These are phyloP conservation scores for Cichlasoma orientale DNA, from an alignment of 2,797 vertebrate species.

Conservation along the genomic window DNA sequence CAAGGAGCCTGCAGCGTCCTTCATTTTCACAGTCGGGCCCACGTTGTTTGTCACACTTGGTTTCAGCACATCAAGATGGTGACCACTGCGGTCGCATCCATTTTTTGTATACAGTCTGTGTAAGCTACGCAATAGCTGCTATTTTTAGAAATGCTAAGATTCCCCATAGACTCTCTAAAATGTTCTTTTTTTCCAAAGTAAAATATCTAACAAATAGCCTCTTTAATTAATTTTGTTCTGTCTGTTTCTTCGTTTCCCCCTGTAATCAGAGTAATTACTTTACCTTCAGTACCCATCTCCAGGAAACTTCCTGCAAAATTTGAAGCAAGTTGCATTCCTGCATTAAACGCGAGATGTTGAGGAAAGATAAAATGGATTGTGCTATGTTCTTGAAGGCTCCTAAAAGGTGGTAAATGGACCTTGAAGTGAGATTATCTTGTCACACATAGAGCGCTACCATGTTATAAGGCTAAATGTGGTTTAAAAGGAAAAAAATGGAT, in stretches of 20 bases:
- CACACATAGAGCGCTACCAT: not conserved
- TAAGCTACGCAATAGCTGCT: not conserved
- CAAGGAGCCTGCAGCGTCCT: not conserved
- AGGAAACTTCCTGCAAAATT: not conserved
- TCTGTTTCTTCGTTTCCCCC: no score
- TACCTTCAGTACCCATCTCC: not conserved
- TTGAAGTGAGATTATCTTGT: not conserved
- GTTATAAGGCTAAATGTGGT: not conserved
- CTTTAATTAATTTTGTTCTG: no score
- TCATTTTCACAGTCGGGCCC: not conserved
- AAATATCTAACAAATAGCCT: no score
- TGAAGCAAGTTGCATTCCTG: not conserved
- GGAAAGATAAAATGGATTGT: not conserved
- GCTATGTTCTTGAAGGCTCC: not conserved
- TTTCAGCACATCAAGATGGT: not conserved
- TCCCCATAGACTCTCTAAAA: no score
- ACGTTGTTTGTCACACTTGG: not conserved
- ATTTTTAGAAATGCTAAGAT: not conserved
- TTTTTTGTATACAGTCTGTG: not conserved
- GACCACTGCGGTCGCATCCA: not conserved
- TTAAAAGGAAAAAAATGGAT: not conserved
- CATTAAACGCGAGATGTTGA: not conserved
- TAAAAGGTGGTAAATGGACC: not conserved
- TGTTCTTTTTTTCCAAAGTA: no score
- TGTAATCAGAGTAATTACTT: not conserved